phyloP scores from a whole-genome alignment of 2,888 invertebrate genomes.

The Cerastoderma edule region DNA sequence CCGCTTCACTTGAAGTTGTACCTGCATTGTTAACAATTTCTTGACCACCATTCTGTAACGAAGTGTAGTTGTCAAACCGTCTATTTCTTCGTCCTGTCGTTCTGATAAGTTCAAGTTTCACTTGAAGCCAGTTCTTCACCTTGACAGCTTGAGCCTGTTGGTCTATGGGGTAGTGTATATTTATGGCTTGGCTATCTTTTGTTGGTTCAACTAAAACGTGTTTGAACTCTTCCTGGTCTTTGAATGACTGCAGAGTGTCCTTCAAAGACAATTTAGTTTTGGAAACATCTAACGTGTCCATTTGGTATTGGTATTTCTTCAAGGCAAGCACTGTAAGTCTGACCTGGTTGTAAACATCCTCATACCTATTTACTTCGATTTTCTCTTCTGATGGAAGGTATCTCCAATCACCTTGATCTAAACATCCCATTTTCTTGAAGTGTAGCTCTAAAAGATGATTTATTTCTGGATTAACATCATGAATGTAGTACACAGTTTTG shows the following conservation, averaged over 20 bases:
- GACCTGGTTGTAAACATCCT: neutral
- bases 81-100: conserved; percentile 3
- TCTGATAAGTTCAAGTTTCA: neutral
- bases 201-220: neutral
- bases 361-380: neutral
- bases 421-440: neutral
- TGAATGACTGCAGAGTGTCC: neutral
- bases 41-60: too few relatives aligned
- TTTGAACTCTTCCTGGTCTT: neutral
- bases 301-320: neutral
- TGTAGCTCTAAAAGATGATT: conserved; percentile 7
- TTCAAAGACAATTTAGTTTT: neutral
- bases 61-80: neutral
- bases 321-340: neutral
- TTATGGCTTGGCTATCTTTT: neutral
- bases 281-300: neutral
- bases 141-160: neutral
- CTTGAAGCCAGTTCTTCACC: conserved; percentile 2
- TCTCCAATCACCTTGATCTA: neutral
- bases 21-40: too few relatives aligned
- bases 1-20: too few relatives aligned
- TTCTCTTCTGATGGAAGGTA: neutral
- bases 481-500: neutral
- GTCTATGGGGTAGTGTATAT: conserved; percentile 9
- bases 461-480: neutral